Base-by-base conservation (phyloP, 2,888 invertebrate species). In the Chymomyza amoena region DNA sequence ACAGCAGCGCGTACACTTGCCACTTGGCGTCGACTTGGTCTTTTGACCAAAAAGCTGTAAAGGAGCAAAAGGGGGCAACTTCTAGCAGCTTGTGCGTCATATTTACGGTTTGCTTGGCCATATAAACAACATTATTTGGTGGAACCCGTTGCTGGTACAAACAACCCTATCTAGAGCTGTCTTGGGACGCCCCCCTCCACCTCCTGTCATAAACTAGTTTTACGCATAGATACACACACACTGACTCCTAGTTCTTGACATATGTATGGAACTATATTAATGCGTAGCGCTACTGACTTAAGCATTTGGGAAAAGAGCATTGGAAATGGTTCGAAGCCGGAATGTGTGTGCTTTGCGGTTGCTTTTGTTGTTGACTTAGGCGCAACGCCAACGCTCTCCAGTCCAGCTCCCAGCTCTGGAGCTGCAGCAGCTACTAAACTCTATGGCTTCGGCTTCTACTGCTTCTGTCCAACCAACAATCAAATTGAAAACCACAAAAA, bases 111-210 rank as follows among this genome's bases (percentile, higher is more conserved):
- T 62, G 75, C 72, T 71, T 75, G 68, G 69, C 73, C 84, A 77
- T 88, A 88, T 86, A 88, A 86, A 86, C 87, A 88, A 86, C 87
- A 84, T 88, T 87, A 85, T 87, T 87, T 81, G 75, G 75, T 74
- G 20, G 13, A 15, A 18, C 57, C 18, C 57, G 20, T 25, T 25
- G 57, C 18, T 4, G 18, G 7, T 9, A 18, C 52, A 54, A 16
- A 16, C 18, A 16, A 54, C 52, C 52, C 18, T 18, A 54, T 18
- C 52, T 54, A 54, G 52, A 18, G 16, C n/a, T 51, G 51, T 0
- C 4, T 25, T 1, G 25, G 65, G n/a, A n/a, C n/a, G n/a, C n/a
- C n/a, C n/a, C n/a, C n/a, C n/a, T 25, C 71, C 61, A 61, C 62
- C 16, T 61, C 66, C 78, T 84, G 78, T 87, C 85, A 82, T 88